Conservation (phyloP, 2,113 vertebrate species). For the Columba livia region DNA sequence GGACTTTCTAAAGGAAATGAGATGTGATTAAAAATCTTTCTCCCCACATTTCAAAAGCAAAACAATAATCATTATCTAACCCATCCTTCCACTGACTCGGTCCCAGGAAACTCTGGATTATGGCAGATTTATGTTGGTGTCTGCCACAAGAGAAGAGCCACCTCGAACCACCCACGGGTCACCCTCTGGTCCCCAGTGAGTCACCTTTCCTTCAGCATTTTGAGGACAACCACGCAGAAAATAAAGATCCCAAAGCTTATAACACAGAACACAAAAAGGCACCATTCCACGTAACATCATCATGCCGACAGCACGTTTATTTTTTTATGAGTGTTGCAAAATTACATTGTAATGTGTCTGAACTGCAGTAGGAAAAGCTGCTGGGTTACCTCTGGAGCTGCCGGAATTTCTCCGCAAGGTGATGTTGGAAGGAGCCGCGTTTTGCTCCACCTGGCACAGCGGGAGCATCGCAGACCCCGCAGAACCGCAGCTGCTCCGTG, state of each 20-base stretch:
- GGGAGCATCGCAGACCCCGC: neutral
- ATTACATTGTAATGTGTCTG: neutral
- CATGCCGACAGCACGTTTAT: fast-evolving
- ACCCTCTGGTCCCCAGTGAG: neutral
- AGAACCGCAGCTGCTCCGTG: neutral
- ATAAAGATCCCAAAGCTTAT: neutral
- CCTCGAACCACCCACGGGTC: too few relatives aligned
- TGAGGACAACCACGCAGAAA: neutral
- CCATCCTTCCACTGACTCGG: neutral
- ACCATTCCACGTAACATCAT: fast-evolving
- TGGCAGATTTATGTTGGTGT: neutral
- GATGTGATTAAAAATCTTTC: neutral
- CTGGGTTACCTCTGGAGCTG: neutral
- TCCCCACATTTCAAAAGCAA: neutral
- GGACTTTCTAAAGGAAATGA: neutral
- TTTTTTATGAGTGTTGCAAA: neutral
- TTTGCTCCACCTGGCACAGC: too few relatives aligned
- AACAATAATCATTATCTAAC: fast-evolving
- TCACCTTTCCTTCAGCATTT: neutral
- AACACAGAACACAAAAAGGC: neutral
- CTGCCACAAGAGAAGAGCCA: too few relatives aligned
- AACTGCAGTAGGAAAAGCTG: neutral
- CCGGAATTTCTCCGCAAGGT: too few relatives aligned
- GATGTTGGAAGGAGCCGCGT: too few relatives aligned
- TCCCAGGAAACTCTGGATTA: neutral